These are phyloP conservation scores for Meleagris gallopavo DNA, from an alignment of 2,113 vertebrate genomes.

Conservation along the genomic window DNA sequence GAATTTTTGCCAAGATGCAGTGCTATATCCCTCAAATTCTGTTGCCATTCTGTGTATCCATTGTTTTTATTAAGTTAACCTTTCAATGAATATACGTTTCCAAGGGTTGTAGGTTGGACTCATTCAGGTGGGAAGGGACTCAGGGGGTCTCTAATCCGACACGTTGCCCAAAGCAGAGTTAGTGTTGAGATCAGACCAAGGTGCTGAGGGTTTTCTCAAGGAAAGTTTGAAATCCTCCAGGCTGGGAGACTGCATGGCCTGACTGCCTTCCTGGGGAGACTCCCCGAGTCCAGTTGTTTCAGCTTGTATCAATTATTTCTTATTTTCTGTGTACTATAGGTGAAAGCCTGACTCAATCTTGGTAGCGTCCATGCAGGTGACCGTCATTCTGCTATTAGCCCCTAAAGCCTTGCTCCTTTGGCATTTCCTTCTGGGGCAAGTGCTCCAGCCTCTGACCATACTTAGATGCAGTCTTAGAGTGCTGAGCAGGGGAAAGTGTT, in stretches of 20 bases:
- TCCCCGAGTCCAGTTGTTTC: neutral
- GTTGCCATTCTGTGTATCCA: neutral
- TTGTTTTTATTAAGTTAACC: neutral
- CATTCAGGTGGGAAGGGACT: neutral
- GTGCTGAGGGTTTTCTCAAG: neutral
- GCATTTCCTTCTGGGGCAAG: neutral
- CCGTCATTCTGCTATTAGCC: neutral
- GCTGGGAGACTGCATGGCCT: neutral
- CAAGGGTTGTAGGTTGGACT: neutral
- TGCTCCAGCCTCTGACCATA: neutral
- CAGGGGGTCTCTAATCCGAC: neutral
- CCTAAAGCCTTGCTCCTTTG: neutral
- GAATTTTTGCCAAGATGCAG: neutral
- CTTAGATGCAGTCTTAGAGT: neutral
- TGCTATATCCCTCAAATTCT: neutral
- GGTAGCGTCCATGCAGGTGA: rapidly evolving
- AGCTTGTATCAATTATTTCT: neutral
- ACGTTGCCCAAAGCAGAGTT: neutral
- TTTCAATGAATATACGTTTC: neutral
- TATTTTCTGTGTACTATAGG: neutral
- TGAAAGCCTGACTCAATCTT: neutral
- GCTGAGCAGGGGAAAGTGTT: neutral
- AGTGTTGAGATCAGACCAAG: neutral
- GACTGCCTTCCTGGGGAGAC: neutral
- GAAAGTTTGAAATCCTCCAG: neutral